These are phyloP conservation scores for Cetoscarus ocellatus DNA, from an alignment of 2,797 vertebrate genomes.

Conservation along the genomic window DNA sequence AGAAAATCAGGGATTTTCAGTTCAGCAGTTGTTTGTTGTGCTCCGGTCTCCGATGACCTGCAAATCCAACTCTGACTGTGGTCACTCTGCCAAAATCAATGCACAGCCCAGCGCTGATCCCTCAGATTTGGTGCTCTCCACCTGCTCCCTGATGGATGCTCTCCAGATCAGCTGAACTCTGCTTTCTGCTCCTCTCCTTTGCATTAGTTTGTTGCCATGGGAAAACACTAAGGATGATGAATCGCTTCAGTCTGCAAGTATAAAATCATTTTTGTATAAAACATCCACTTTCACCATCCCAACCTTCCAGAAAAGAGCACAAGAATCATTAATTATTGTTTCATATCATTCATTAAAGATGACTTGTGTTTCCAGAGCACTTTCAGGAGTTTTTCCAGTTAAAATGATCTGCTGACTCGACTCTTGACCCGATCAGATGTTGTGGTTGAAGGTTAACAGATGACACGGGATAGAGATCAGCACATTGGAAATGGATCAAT, in stretches of 20 bases:
- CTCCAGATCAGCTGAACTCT: not conserved
- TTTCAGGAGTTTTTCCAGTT: not conserved
- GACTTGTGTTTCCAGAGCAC: not conserved
- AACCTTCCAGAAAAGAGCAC: too few species aligned
- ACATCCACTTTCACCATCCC: too few species aligned
- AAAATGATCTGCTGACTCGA: not conserved
- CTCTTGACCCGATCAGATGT: not conserved
- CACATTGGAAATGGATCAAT: constrained; percentile 5
- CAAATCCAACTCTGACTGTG: not conserved
- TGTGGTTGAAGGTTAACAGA: not conserved
- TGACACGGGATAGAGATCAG: not conserved
- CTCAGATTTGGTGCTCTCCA: not conserved
- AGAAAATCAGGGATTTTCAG: not conserved
- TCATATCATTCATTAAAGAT: not conserved
- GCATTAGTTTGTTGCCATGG: not conserved
- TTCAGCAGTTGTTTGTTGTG: not conserved
- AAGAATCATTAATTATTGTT: too few species aligned
- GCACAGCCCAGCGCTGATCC: not conserved
- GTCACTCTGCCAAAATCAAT: not conserved
- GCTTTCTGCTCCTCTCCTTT: not conserved
- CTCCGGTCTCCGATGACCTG: not conserved
- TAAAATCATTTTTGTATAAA: too few species aligned
- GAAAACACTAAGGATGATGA: too few species aligned
- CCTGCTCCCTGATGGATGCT: not conserved
- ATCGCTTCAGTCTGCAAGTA: too few species aligned